Evolutionary conservation across 2,888 invertebrate genomes (phyloP).

Genomic region (Drosophila yooni): DNA sequence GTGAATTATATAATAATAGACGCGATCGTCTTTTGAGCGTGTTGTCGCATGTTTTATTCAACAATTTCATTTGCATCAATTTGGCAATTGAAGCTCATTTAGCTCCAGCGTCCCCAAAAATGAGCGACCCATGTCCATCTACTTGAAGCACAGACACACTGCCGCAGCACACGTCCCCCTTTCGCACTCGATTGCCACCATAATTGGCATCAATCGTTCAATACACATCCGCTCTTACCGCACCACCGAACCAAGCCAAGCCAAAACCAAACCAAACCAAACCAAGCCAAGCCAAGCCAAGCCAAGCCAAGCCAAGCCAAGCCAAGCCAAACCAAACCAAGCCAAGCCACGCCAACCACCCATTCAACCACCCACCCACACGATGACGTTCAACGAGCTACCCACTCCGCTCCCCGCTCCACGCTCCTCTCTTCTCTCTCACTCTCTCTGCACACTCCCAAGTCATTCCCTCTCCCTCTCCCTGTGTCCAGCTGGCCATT

Average conservation of each 20-base stretch:
- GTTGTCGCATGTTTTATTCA: conserved; percentile 49
- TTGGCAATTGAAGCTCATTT: conserved; percentile 75
- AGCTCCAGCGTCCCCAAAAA: conserved; percentile 62
- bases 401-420: neutral
- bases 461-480: neutral
- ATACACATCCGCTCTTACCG: conserved; percentile 62
- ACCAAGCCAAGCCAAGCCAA: neutral
- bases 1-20: conserved; percentile 64
- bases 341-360: conserved; percentile 7
- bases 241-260: conserved; percentile 3
- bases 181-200: conserved; percentile 8
- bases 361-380: conserved; percentile 14
- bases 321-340: conserved; percentile 8
- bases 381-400: conserved; percentile 26
- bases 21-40: conserved; percentile 11
- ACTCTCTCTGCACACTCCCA: neutral
- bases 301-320: conserved; percentile 25
- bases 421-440: neutral
- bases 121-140: conserved; percentile 50
- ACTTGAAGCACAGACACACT: neutral
- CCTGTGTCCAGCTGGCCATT: conserved; percentile 12
- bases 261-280: neutral
- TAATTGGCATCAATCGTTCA: conserved; percentile 72
- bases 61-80: conserved; percentile 53
- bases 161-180: neutral